Evolutionary conservation across 2,797 vertebrate species (phyloP), one percentile per base, ranked within the genome.

Genomic region (Pangasius larnaudii): DNA sequence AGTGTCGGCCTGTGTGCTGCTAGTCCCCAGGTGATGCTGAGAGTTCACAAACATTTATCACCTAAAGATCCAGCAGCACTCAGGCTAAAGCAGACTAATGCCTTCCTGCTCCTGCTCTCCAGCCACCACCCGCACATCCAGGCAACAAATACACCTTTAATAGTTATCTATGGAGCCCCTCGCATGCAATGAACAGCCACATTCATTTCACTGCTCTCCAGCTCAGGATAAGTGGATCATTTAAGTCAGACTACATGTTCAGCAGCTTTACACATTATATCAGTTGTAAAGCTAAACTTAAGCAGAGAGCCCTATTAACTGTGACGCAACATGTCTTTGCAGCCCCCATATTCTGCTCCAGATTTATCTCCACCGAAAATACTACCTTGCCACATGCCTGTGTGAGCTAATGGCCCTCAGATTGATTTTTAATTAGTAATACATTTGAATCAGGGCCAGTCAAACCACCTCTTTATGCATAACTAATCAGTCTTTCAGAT

Each of bases 401-500:
- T 94, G 94, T 93, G 95, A 93, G 94, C 98, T 99, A 99, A 99
- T 99, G 97, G 97, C 96, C 93, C 95, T 94, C 92, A 95, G 97
- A 99, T 98, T 98, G 98, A 99, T 99, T 99, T 98, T 97, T 98
- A 99, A 99, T 99, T 99, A 99, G 97, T 96, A 97, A 95, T 95
- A 96, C 95, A 97, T 98, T 97, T 97, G 97, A 96, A 98, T 92
- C 93, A 93, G 94, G 95, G 97, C 96, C 97, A 98, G 95, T 97
- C 97, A 96, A 96, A 96, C 97, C 94, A 92, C 93, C 94, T 93
- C 94, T 94, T 95, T 95, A 95, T 96, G 94, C 95, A 96, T 96
- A 96, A 95, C 94, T 94, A 95, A 96, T 96, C 93, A 93, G 94
- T 94, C 56, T 95, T 95, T 95, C 94, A 94, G 93, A 90, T 91